Percentiles rank a stretch among this genome's conserved stretches.
These are phyloP conservation scores for Heliornis fulica DNA, from an alignment of 2,113 vertebrate species.

Conservation along the genomic window DNA sequence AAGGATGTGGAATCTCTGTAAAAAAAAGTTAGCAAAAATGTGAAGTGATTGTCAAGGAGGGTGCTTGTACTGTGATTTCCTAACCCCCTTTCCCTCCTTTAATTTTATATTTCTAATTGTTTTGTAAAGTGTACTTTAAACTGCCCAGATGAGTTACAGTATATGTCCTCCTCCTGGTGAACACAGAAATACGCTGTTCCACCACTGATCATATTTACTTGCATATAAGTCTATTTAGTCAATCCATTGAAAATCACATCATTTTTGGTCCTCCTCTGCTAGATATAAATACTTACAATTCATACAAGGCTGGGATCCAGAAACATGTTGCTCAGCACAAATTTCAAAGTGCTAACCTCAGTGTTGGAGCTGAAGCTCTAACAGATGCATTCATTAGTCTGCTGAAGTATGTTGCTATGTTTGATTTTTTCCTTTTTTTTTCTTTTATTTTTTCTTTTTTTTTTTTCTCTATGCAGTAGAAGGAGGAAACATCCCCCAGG, in stretches of 20 bases:
- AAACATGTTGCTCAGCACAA: background rate
- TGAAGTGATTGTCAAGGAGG: background rate
- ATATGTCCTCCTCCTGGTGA: background rate
- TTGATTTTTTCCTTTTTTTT: background rate
- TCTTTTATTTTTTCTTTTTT: background rate
- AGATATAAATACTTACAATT: background rate
- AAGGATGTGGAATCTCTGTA: background rate
- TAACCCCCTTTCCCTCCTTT: fast-evolving
- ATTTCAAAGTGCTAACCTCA: background rate
- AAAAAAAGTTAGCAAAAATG: background rate
- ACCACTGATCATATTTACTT: background rate
- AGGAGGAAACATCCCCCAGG: background rate
- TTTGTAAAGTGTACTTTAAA: background rate
- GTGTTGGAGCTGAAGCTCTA: background rate
- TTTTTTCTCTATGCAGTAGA: background rate
- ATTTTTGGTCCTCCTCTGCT: background rate
- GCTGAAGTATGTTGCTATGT: background rate
- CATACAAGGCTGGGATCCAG: background rate
- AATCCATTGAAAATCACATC: background rate
- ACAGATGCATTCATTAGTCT: background rate
- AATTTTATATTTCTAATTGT: background rate
- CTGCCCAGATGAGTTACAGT: background rate
- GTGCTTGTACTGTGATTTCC: background rate
- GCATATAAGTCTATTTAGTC: background rate
- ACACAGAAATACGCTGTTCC: background rate